Percentiles rank a stretch among this genome's conserved stretches.
These are phyloP conservation scores for Apamea sordens DNA, from an alignment of 2,888 invertebrate species.

Conservation along the genomic window DNA sequence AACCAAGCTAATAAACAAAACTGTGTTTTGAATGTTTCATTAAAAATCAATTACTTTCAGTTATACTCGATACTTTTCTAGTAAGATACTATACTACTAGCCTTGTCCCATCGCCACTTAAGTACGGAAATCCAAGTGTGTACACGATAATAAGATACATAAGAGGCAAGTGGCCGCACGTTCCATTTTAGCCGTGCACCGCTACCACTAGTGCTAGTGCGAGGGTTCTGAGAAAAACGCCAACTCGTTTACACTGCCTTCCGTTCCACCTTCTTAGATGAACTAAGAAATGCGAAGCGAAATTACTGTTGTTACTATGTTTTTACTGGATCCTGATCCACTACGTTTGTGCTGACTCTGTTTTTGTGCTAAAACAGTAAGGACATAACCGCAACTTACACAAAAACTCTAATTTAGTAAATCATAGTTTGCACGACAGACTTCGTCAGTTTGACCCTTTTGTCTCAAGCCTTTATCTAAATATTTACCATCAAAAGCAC, in stretches of 20 bases:
- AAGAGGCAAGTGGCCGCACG: slow-evolving; percentile 57
- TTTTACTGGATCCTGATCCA: slow-evolving; percentile 55
- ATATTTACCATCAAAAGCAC: slow-evolving; percentile 52
- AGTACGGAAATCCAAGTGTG: slow-evolving; percentile 50
- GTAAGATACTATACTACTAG: slow-evolving; percentile 38
- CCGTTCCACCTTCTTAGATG: slow-evolving; percentile 71
- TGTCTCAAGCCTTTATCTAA: slow-evolving; percentile 44
- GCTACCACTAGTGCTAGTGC: slow-evolving; percentile 46
- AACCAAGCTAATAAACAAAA: neutral
- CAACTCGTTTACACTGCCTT: slow-evolving; percentile 65
- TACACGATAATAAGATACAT: slow-evolving; percentile 54
- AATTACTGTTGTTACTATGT: slow-evolving; percentile 66
- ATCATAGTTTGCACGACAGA: slow-evolving; percentile 18
- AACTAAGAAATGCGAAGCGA: slow-evolving; percentile 67
- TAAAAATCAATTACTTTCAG: neutral
- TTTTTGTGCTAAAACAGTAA: slow-evolving; percentile 43
- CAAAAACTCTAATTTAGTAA: slow-evolving; percentile 10
- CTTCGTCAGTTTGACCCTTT: slow-evolving; percentile 39
- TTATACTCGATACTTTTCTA: slow-evolving; percentile 26
- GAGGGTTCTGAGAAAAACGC: slow-evolving; percentile 72
- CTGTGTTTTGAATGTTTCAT: neutral
- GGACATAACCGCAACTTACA: slow-evolving; percentile 10
- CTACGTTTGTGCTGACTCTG: slow-evolving; percentile 33
- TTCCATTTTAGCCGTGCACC: slow-evolving; percentile 62
- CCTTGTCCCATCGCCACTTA: slow-evolving; percentile 35